Conservation (phyloP, 1,140 invertebrate species). For the Microplitis demolitor region DNA sequence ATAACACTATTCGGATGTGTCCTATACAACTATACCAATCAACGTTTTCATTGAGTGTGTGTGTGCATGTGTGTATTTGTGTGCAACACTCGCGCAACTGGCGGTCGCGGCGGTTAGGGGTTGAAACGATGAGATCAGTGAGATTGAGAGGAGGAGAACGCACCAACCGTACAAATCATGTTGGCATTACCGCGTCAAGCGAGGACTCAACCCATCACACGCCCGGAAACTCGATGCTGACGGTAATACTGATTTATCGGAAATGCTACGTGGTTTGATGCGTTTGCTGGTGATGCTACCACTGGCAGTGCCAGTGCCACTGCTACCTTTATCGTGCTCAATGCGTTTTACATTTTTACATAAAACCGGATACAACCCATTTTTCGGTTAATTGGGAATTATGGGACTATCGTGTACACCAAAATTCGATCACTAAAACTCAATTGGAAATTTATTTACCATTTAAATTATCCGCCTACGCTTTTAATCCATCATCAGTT, state of each 20-base stretch:
- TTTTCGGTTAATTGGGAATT: slow-evolving; percentile 39
- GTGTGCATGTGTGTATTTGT: slow-evolving; percentile 22
- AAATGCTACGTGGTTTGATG: slow-evolving; percentile 36
- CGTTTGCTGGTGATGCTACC: neutral
- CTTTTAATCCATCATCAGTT: no score
- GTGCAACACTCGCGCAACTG: slow-evolving; percentile 27
- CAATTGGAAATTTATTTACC: neutral
- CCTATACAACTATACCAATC: slow-evolving; percentile 12
- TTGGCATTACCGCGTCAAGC: slow-evolving; percentile 58
- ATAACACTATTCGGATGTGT: slow-evolving; percentile 12
- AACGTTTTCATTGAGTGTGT: neutral
- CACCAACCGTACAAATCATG: slow-evolving; percentile 59
- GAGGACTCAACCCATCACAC: slow-evolving; percentile 53
- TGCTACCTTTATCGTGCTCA: slow-evolving; percentile 16
- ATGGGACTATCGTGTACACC: slow-evolving; percentile 16
- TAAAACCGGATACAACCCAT: slow-evolving; percentile 33
- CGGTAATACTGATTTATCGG: slow-evolving; percentile 62
- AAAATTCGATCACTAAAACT: slow-evolving; percentile 2
- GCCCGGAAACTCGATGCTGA: slow-evolving; percentile 53
- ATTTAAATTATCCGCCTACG: neutral
- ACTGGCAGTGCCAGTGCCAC: neutral
- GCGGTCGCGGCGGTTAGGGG: slow-evolving; percentile 27
- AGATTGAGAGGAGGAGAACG: slow-evolving; percentile 26
- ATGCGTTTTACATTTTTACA: slow-evolving; percentile 34
- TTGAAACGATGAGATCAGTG: slow-evolving; percentile 40